Percentiles rank a stretch among this genome's conserved stretches.
Evolutionary conservation across 2,888 invertebrate species (phyloP).

Genomic region (Eurois occulta): DNA sequence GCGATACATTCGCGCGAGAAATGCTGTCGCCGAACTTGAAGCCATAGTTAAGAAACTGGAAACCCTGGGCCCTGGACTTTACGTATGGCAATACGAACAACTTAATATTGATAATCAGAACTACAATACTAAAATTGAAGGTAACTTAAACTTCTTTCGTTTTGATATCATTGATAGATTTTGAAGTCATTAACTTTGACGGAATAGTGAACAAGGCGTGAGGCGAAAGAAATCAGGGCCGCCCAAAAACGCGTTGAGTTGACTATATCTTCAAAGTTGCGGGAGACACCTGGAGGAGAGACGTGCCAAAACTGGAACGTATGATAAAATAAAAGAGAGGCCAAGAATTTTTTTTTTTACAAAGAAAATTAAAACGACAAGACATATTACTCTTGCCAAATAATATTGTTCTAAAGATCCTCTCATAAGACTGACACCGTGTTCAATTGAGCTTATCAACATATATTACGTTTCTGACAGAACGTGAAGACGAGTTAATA

Average conservation of each 20-base stretch:
- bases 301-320: no score
- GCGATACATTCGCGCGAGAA: constrained; percentile 84
- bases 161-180: neutral
- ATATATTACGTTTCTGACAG: constrained; percentile 68
- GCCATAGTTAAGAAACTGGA: constrained; percentile 82
- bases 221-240: neutral
- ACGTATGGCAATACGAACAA: constrained; percentile 86
- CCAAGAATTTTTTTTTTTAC: neutral
- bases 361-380: neutral
- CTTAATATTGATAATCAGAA: constrained; percentile 85
- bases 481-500: constrained; percentile 86
- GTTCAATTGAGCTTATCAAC: constrained; percentile 35
- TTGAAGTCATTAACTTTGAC: neutral
- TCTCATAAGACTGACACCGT: constrained; percentile 39
- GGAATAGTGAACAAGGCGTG: neutral
- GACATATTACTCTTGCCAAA: neutral
- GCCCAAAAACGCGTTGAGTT: neutral
- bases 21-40: constrained; percentile 84
- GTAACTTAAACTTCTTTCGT: constrained; percentile 65
- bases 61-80: constrained; percentile 84
- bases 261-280: neutral
- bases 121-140: constrained; percentile 85
- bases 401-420: constrained; percentile 28
- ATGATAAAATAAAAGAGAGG: neutral
- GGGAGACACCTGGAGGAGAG: neutral